Percentiles rank a stretch among this genome's conserved stretches.
These are phyloP conservation scores for Luehdorfia chinensis DNA, from an alignment of 1,140 invertebrate genomes.

Conservation along the genomic window DNA sequence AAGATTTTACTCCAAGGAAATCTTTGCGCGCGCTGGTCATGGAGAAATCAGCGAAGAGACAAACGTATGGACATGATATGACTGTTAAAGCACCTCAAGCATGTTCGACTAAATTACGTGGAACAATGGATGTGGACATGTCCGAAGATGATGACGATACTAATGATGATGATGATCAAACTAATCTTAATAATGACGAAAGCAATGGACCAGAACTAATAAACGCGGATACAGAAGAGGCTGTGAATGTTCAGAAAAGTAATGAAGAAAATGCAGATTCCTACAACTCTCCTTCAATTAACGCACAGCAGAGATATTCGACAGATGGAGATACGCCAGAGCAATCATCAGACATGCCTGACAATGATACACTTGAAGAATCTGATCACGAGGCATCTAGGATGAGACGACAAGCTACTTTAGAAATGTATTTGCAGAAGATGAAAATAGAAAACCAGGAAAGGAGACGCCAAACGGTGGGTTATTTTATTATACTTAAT, in stretches of 20 bases:
- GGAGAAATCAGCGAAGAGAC: constrained; percentile 58
- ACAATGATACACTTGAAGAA: constrained; percentile 10
- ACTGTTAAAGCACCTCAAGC: constrained; percentile 32
- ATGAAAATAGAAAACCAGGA: constrained; percentile 44
- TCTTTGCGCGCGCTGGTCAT: constrained; percentile 58
- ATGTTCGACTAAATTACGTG: constrained; percentile 41
- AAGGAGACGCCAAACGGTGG: constrained; percentile 44
- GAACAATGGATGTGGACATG: constrained; percentile 2
- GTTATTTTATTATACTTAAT: constrained; percentile 24
- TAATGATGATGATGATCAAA: not conserved
- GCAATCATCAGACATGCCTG: not conserved
- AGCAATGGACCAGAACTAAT: not conserved
- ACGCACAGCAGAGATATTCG: constrained; percentile 1
- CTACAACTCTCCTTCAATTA: too few species aligned
- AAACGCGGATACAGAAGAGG: not conserved
- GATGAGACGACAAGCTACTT: constrained; percentile 32
- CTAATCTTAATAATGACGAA: too few species aligned
- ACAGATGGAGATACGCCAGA: not conserved
- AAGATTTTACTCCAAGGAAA: constrained; percentile 58
- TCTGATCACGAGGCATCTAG: constrained; percentile 36
- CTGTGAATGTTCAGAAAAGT: too few species aligned
- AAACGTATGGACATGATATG: constrained; percentile 25
- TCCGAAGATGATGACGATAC: constrained; percentile 1
- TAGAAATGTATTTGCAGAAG: constrained; percentile 48
- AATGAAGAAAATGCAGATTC: not conserved